Conservation (phyloP, 2,888 invertebrate genomes). For the Nephrotoma flavescens region DNA sequence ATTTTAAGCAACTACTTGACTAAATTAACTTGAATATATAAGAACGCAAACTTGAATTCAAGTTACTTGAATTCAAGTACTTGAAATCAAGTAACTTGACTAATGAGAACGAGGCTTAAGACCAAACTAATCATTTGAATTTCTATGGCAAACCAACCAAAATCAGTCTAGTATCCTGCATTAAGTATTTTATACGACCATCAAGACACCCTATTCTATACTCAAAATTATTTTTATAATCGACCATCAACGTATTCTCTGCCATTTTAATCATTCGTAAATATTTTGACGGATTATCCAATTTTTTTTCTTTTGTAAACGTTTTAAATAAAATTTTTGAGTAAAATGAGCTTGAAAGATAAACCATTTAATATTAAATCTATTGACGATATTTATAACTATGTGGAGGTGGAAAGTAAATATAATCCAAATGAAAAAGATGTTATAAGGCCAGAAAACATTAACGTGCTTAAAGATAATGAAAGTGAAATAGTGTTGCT, state of each 20-base stretch:
- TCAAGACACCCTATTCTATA: too few relatives aligned
- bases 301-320: not conserved
- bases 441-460: not conserved
- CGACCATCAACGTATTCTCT: not conserved
- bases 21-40: too few relatives aligned
- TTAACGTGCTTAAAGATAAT: slow-evolving; percentile 2
- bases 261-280: not conserved
- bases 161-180: too few relatives aligned
- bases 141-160: too few relatives aligned
- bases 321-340: not conserved
- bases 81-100: too few relatives aligned
- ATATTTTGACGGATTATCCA: not conserved
- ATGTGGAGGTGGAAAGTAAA: not conserved
- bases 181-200: too few relatives aligned
- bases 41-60: too few relatives aligned
- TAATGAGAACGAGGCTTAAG: too few relatives aligned
- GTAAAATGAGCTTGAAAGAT: not conserved
- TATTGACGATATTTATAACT: not conserved
- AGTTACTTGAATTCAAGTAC: too few relatives aligned
- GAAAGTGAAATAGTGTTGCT: slow-evolving; percentile 1
- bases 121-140: too few relatives aligned
- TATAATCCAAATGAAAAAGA: not conserved
- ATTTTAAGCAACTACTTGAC: too few relatives aligned
- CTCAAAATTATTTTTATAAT: not conserved
- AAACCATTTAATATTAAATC: not conserved